These are phyloP conservation scores for Apis mellifera DNA, from an alignment of 1,140 invertebrate genomes.

Conservation along the genomic window Amel_HAv3.1 CM009934.2:10920001-10920500, in stretches of 20 bases:
- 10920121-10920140: conserved; percentile 32
- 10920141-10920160: conserved; percentile 60
- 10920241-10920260: conserved; percentile 20
- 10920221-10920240: background rate
- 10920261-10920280: conserved; percentile 24
- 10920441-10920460: conserved; percentile 44
- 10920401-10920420: background rate
- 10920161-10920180: conserved; percentile 37
- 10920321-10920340: too few species aligned
- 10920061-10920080: conserved; percentile 69
- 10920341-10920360: background rate
- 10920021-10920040: conserved; percentile 69
- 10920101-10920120: background rate
- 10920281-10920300: background rate
- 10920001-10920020: conserved; percentile 60
- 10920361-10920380: too few species aligned
- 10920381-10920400: too few species aligned
- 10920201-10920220: conserved; percentile 18
- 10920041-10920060: conserved; percentile 52
- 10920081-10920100: conserved; percentile 75
- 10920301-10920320: background rate
- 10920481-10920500: conserved; percentile 78
- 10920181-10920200: conserved; percentile 35
- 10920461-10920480: conserved; percentile 69
- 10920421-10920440: conserved; percentile 24